Evolutionary conservation across 2,113 vertebrate genomes (phyloP).

Genomic region (Myiopsitta monachus): DNA sequence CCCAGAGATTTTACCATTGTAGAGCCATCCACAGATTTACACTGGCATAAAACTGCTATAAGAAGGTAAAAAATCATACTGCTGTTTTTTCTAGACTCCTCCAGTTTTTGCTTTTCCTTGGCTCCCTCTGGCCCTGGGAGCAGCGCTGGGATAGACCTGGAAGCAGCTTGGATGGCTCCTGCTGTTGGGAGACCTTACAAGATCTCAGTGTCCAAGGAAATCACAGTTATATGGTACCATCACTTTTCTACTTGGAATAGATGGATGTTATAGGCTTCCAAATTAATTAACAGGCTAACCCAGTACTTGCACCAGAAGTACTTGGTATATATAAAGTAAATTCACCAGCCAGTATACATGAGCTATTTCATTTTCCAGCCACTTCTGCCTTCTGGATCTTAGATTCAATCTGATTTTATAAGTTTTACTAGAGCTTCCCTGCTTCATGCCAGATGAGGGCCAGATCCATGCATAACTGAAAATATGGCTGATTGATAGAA

Average conservation of each 20-base stretch:
- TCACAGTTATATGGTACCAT: accelerated
- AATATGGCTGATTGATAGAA: background rate
- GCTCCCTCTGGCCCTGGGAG: background rate
- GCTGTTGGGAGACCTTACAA: accelerated
- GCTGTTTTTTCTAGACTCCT: background rate
- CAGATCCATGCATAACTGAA: background rate
- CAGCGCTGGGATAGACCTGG: background rate
- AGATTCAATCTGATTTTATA: background rate
- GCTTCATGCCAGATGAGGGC: background rate
- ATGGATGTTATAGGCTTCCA: background rate
- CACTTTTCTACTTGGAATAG: accelerated
- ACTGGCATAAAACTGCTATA: background rate
- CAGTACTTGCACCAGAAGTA: background rate
- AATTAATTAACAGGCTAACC: background rate
- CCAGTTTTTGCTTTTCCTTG: background rate
- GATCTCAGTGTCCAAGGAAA: background rate
- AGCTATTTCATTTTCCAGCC: background rate
- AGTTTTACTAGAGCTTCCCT: background rate
- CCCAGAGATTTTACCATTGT: background rate
- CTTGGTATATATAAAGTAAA: background rate
- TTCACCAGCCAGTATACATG: background rate
- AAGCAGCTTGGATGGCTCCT: background rate
- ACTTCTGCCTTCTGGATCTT: background rate
- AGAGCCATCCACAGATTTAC: accelerated
- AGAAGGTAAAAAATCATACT: background rate